Conservation (phyloP, 2,113 vertebrate species). For the Forbesichthys agassizii region DNA sequence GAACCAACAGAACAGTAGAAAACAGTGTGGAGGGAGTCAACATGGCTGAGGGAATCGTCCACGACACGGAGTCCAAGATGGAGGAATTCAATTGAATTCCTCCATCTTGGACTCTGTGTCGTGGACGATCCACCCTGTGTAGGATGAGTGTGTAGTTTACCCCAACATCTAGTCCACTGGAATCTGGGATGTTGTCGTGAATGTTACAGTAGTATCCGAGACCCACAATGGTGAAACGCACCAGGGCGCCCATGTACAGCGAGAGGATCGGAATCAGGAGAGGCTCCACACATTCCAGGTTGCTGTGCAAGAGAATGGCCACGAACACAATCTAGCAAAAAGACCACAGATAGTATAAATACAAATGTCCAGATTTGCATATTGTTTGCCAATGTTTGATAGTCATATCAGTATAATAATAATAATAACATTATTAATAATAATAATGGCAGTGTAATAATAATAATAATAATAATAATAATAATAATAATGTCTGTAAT, state of each 20-base stretch:
- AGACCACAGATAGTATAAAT: not conserved
- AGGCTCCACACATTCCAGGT: conserved; percentile 92
- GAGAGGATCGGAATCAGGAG: conserved; percentile 95
- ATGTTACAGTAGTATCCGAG: conserved; percentile 95
- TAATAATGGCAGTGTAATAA: too few relatives aligned
- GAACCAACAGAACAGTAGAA: not conserved
- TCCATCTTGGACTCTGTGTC: too few relatives aligned
- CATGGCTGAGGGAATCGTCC: too few relatives aligned
- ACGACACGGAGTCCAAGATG: too few relatives aligned
- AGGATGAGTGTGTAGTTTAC: conserved; percentile 63
- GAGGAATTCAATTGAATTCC: too few relatives aligned
- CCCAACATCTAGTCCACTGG: conserved; percentile 89
- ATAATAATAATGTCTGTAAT: too few relatives aligned
- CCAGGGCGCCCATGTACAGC: conserved; percentile 94
- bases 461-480: too few relatives aligned
- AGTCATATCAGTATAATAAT: too few relatives aligned
- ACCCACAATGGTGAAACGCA: conserved; percentile 91
- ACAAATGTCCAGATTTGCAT: not conserved
- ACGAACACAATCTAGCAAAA: conserved; percentile 89
- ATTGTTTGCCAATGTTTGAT: not conserved
- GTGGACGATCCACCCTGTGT: too few relatives aligned
- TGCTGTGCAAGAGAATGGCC: conserved; percentile 95
- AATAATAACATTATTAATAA: too few relatives aligned
- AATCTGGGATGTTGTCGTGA: conserved; percentile 91
- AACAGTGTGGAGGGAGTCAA: too few relatives aligned